Conservation (phyloP, 2,888 invertebrate species). For the Nephrotoma guestfalica region DNA sequence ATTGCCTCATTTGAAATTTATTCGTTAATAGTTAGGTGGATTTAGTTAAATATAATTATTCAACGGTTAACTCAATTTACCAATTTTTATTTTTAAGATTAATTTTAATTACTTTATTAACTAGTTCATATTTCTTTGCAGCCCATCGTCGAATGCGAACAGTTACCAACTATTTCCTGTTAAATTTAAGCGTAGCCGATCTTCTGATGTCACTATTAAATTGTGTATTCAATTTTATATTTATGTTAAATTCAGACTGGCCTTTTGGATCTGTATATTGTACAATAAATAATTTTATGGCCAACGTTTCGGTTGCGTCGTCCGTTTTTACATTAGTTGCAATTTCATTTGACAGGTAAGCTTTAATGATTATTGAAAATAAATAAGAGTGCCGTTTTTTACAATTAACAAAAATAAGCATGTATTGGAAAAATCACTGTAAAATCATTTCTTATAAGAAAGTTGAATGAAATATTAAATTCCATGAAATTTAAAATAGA, state of each 20-base stretch:
- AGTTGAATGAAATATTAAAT: too few relatives aligned
- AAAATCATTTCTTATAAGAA: too few relatives aligned
- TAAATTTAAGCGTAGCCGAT: conserved; percentile 79
- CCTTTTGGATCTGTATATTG: conserved; percentile 80
- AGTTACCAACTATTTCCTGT: conserved; percentile 83
- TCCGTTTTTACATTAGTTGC: conserved; percentile 90
- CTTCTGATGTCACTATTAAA: conserved; percentile 76
- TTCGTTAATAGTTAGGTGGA: too few relatives aligned
- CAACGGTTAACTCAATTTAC: too few relatives aligned
- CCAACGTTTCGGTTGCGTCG: conserved; percentile 79
- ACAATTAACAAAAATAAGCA: too few relatives aligned
- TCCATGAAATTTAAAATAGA: too few relatives aligned
- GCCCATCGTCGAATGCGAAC: conserved; percentile 74
- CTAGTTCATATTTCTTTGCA: conserved; percentile 27
- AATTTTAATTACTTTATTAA: background rate
- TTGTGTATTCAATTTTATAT: conserved; percentile 81
- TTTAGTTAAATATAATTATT: too few relatives aligned
- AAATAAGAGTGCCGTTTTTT: too few relatives aligned
- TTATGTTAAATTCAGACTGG: conserved; percentile 79
- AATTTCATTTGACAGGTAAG: conserved; percentile 85
- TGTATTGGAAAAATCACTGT: too few relatives aligned
- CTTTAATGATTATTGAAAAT: conserved; percentile 12
- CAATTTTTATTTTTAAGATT: background rate
- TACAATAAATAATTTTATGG: conserved; percentile 79
- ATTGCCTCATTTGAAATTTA: too few relatives aligned